Evolutionary conservation across 1,140 invertebrate species (phyloP).

Genomic region (Archegozetes longisetosus): DNA sequence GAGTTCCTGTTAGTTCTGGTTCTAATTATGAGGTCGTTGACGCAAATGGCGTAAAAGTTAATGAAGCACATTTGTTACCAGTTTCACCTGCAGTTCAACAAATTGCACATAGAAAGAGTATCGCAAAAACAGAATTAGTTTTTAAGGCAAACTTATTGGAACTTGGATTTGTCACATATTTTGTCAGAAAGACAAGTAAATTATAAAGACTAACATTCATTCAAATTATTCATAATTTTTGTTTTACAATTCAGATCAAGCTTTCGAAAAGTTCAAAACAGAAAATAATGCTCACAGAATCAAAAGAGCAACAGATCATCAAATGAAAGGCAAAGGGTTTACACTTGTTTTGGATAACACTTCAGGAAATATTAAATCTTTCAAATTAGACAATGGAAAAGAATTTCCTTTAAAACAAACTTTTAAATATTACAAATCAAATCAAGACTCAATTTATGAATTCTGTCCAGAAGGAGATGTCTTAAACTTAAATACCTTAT

Average conservation of each 20-base stretch:
- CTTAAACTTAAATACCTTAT: neutral
- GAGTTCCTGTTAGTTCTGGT: conserved; percentile 47
- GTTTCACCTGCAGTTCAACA: conserved; percentile 22
- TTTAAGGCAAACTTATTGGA: conserved; percentile 29
- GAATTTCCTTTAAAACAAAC: neutral
- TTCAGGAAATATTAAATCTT: conserved; percentile 21
- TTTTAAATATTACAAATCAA: conserved; percentile 3
- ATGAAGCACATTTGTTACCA: conserved; percentile 23
- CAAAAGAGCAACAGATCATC: too few species aligned
- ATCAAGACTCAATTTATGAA: neutral
- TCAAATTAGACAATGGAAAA: conserved; percentile 8
- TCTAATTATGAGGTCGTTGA: conserved; percentile 46
- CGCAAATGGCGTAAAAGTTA: conserved; percentile 33
- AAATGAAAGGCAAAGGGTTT: conserved; percentile 12
- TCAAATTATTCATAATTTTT: too few species aligned
- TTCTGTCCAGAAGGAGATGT: conserved; percentile 3
- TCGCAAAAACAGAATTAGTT: conserved; percentile 28
- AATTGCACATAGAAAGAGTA: conserved; percentile 27
- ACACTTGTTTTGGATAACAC: conserved; percentile 9
- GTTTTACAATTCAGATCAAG: too few species aligned
- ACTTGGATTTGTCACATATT: conserved; percentile 32
- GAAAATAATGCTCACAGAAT: conserved; percentile 2
- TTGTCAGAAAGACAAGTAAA: conserved; percentile 21
- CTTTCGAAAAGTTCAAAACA: neutral
- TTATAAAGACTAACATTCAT: too few species aligned